Percentiles rank a stretch among this genome's conserved stretches.
Evolutionary conservation across 2,888 invertebrate species (phyloP).

Genomic region (Temnothorax unifasciatus): DNA sequence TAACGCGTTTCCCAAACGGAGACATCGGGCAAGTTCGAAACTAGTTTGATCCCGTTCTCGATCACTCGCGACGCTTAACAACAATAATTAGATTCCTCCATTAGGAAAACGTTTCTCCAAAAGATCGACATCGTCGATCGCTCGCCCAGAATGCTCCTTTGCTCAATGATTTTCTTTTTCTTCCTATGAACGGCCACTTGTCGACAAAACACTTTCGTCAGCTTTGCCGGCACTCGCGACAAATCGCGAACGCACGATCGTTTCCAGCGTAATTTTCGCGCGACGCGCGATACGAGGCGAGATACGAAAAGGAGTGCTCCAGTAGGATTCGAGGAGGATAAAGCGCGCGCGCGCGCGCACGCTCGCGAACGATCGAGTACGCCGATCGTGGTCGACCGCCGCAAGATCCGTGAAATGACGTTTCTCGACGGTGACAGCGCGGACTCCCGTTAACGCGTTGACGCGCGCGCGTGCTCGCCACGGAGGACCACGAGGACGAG

Average conservation of each 20-base stretch:
- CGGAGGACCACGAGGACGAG: constrained; percentile 51
- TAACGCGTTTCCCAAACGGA: constrained; percentile 19
- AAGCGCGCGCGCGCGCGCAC: neutral
- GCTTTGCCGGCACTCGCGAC: constrained; percentile 40
- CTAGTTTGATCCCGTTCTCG: neutral
- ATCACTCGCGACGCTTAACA: neutral
- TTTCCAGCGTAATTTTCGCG: neutral
- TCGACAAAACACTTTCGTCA: constrained; percentile 1
- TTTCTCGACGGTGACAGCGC: constrained; percentile 71
- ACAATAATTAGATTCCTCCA: neutral
- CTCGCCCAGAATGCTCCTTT: neutral
- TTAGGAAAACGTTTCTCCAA: neutral
- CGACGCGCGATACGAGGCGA: neutral
- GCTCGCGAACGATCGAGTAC: constrained; percentile 4
- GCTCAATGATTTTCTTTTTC: neutral
- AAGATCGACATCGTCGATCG: neutral
- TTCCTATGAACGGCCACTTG: neutral
- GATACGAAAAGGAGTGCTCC: neutral
- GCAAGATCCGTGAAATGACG: constrained; percentile 59
- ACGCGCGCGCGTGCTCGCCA: constrained; percentile 54
- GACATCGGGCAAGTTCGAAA: constrained; percentile 46
- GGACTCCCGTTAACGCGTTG: constrained; percentile 72
- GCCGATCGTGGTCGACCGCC: constrained; percentile 29
- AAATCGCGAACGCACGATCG: constrained; percentile 18
- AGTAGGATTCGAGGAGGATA: neutral